Base-by-base conservation (phyloP, 2,797 vertebrate species). In the Lithobates pipiens region DNA sequence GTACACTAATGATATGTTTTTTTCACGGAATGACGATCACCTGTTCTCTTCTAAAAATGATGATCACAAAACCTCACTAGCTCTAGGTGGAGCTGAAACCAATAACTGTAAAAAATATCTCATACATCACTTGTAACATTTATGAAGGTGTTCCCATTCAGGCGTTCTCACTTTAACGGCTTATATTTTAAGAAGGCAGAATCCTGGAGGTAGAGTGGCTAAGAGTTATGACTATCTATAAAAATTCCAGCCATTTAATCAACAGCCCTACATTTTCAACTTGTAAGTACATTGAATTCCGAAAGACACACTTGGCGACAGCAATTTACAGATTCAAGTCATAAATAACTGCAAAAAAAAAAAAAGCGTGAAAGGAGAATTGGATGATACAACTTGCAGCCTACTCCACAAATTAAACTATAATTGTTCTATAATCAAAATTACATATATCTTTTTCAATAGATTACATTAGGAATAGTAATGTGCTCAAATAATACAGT, bases 401-500 rank as follows among this genome's bases (percentile, higher is more conserved):
- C 9, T 67, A 44, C 36, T 29, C n/a, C 11, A 69, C 16, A 46
- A 29, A 80, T 39, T 32, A 50, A 42, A 50, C 39, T 46, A 54
- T 63, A 67, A 67, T 39, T 25, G 36, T 25, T 42, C n/a, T 70
- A 46, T 50, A 70, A 50, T 54, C 32, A 13, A 44, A 32, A 13
- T 79, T 63, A 69, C 27, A 15, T 70, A 80, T 54, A 65, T 54
- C 50, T 54, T 54, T 13, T 54, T 54, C 16, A 54, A 54, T 54
- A 15, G 50, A 18, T 54, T 54, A 54, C 16, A 54, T 54, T 54
- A 54, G 50, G 16, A 36, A 16, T 0, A 2, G 13, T 1, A 76
- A 79, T 1, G 16, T 54, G 50, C 50, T 54, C 3, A 54, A 54
- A 54, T 1, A 63, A 50, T 89, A 86, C 34, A 75, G 25, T 63